Evolutionary conservation across 1,140 invertebrate genomes (phyloP), one percentile per base, ranked within the genome.

Genomic region (Probaryconus sp.): DNA sequence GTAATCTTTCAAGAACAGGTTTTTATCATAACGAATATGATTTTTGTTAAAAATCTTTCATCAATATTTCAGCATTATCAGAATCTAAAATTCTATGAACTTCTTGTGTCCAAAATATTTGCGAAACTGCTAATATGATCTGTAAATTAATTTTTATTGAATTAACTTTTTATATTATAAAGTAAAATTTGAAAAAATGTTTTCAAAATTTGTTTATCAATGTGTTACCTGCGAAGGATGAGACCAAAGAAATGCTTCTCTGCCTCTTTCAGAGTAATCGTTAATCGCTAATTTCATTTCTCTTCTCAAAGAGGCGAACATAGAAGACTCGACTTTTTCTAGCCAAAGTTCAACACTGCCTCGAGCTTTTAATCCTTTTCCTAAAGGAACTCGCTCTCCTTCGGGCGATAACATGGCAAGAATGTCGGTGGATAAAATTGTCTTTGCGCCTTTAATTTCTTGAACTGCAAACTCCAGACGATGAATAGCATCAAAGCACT

Each of bases 291-390:
- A 83, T 75, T 93, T 92, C 94, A 96, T 96, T 56, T 88, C 89
- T 37, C 91, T 91, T 72, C 90, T 93, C 7, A 94, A 86, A 1
- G 92, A 91, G 0, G 90, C 88, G 68, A 96, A 93, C 95, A 97
- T 97, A 0, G 94, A 91, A 9, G 92, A 89, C 82, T 97, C 96
- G 6, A 97, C 92, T 86, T 96, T 96, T 5, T 93, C 90, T 14
- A 96, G 84, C 95, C 95, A 97, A 79, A 95, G 93, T 84, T 97
- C 95, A 2, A 96, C 95, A 77, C 95, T 95, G 0, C 95, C 95
- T 61, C 94, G 88, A 0, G 95, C 94, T 85, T 94, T 95, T 3
- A 97, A 82, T 1, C 94, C 94, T 90, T 94, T 95, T 9, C 91
- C 91, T 3, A 96, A 89, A 26, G 88, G 86, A 24, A 96, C 91